phyloP scores from a whole-genome alignment of 2,888 invertebrate genomes.

The Ophonus ardosiacus region DNA sequence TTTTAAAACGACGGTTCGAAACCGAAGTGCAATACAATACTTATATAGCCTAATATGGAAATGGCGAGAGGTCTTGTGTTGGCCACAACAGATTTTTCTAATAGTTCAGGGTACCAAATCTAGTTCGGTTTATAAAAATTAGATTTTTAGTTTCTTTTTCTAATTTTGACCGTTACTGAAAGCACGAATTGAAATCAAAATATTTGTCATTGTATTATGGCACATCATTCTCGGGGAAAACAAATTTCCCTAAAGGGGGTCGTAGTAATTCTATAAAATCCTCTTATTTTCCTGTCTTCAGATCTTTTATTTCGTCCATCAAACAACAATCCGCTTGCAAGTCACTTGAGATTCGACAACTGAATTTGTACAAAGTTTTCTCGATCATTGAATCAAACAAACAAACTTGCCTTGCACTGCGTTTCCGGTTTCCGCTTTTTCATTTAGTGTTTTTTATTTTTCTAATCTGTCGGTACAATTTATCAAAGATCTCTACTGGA shows the following conservation, averaged over 20 bases:
- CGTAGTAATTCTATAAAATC: conserved; percentile 26
- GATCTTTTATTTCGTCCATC: conserved; percentile 54
- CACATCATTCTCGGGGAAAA: not conserved
- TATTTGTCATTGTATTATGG: not conserved
- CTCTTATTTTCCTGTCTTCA: conserved; percentile 14
- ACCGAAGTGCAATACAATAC: too few relatives aligned
- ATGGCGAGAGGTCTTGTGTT: too few relatives aligned
- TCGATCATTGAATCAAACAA: conserved; percentile 60
- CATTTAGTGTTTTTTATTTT: conserved; percentile 53
- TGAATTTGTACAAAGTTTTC: conserved; percentile 60
- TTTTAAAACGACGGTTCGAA: too few relatives aligned
- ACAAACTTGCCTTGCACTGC: conserved; percentile 58
- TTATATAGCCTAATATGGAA: too few relatives aligned
- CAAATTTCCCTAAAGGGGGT: not conserved
- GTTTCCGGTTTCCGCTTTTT: conserved; percentile 47
- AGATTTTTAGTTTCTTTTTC: too few relatives aligned
- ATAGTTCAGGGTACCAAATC: too few relatives aligned
- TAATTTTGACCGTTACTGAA: too few relatives aligned
- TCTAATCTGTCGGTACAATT: conserved; percentile 54
- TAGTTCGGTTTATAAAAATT: too few relatives aligned
- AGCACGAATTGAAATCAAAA: too few relatives aligned
- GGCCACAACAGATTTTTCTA: too few relatives aligned
- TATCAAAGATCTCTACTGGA: conserved; percentile 56
- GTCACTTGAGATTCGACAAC: conserved; percentile 61
- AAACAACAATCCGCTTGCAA: conserved; percentile 58